Evolutionary conservation across 1,140 invertebrate species (phyloP).

Genomic region (Drosophila sulfurigaster): DNA sequence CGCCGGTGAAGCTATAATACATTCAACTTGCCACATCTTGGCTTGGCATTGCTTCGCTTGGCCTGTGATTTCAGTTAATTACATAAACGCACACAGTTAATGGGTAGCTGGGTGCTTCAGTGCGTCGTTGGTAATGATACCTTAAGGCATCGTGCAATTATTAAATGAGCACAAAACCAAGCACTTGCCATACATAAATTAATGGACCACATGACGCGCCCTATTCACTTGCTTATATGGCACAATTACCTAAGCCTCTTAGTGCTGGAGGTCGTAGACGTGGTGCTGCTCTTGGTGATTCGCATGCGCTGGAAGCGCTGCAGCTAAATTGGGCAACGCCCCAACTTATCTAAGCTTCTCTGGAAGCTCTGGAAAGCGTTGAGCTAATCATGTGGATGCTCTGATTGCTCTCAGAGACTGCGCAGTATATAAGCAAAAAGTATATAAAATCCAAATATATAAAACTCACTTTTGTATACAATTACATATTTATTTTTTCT

Average conservation of each 20-base stretch:
- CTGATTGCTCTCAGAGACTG: constrained; percentile 47
- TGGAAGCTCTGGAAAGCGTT: constrained; percentile 27
- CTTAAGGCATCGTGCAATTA: constrained; percentile 79
- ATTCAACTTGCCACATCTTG: not conserved
- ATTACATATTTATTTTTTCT: constrained; percentile 12
- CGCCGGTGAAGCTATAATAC: not conserved
- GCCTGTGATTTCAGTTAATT: constrained; percentile 67
- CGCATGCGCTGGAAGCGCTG: constrained; percentile 45
- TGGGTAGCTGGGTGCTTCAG: constrained; percentile 51
- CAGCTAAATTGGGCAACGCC: constrained; percentile 55
- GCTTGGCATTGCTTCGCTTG: not conserved
- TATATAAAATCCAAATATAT: not conserved
- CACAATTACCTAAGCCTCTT: constrained; percentile 54
- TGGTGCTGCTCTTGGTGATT: not conserved
- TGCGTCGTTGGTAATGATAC: constrained; percentile 71
- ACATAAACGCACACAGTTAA: constrained; percentile 66
- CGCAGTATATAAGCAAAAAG: constrained; percentile 45
- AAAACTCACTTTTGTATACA: not conserved
- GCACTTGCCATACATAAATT: constrained; percentile 79
- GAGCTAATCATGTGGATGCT: constrained; percentile 57
- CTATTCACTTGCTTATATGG: constrained; percentile 20
- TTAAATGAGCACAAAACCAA: constrained; percentile 80
- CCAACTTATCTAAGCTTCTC: constrained; percentile 50
- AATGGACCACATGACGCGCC: constrained; percentile 52
- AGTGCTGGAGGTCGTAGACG: not conserved